A percentile compares a stretch with the other conserved stretches of the same genome.
Conservation (phyloP, 2,888 invertebrate species). For the Eupeodes luniger region DNA sequence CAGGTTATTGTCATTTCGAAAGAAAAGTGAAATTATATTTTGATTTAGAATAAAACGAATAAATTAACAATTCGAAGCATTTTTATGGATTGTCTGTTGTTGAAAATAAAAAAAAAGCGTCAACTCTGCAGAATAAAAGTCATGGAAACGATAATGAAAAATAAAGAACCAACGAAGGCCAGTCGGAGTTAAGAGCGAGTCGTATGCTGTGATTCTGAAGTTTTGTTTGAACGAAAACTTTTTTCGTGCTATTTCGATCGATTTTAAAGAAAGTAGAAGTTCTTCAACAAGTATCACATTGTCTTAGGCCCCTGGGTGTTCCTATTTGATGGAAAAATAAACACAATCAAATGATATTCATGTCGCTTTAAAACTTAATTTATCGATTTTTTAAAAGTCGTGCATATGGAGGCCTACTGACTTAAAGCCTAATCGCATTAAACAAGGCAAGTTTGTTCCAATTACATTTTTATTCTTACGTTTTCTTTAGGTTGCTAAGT, state of each 20-base stretch:
- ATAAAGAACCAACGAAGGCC: slow-evolving; percentile 9
- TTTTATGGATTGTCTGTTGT: not conserved
- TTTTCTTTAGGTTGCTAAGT: not conserved
- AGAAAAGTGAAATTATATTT: slow-evolving; percentile 22
- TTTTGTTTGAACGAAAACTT: not conserved
- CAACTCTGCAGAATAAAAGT: slow-evolving; percentile 18
- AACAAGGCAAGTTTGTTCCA: slow-evolving; percentile 2
- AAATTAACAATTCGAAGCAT: not conserved
- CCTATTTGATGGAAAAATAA: not conserved
- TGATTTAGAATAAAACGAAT: not conserved
- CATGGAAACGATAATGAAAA: slow-evolving; percentile 32
- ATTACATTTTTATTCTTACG: not conserved
- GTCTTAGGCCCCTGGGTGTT: not conserved
- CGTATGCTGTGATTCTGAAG: not conserved
- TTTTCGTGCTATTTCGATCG: not conserved
- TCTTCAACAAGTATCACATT: slow-evolving; percentile 9
- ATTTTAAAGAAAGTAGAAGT: not conserved
- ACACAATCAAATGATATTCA: slow-evolving; percentile 6
- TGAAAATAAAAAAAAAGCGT: not conserved
- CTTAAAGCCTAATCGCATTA: slow-evolving; percentile 39
- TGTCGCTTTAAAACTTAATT: slow-evolving; percentile 8
- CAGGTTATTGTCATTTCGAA: not conserved
- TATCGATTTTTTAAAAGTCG: slow-evolving; percentile 40
- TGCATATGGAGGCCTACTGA: slow-evolving; percentile 30
- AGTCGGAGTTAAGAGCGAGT: not conserved